Evolutionary conservation across 2,888 invertebrate species (phyloP).

Genomic region (Hipparchia semele): DNA sequence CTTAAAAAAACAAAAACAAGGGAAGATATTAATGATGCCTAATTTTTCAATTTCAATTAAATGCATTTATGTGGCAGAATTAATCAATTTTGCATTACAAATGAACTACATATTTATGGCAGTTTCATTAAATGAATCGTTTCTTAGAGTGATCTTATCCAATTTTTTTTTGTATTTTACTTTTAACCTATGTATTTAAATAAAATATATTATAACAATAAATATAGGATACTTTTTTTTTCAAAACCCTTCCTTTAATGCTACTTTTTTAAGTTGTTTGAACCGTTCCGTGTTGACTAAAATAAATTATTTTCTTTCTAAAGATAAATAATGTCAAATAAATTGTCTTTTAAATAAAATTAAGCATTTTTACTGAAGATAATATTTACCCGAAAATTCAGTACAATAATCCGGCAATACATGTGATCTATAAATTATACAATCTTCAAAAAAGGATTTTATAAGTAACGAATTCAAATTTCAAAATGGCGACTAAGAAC

Average conservation of each 20-base stretch:
- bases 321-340: not conserved
- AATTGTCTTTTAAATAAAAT: no score
- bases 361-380: no score
- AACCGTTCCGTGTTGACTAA: not conserved
- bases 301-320: not conserved
- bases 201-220: not conserved
- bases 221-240: not conserved
- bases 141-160: not conserved
- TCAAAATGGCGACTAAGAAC: no score
- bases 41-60: conserved; percentile 20
- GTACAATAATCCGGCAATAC: not conserved
- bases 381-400: no score
- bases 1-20: not conserved
- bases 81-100: conserved; percentile 10
- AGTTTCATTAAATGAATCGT: not conserved
- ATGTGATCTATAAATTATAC: not conserved
- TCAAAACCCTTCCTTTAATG: not conserved
- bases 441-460: not conserved
- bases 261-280: not conserved
- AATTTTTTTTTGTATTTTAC: not conserved
- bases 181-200: not conserved
- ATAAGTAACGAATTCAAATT: no score
- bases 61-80: conserved; percentile 25
- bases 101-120: not conserved
- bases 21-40: not conserved